phyloP scores from a whole-genome alignment of 1,140 invertebrate species.

The Oncopeltus fasciatus region DNA sequence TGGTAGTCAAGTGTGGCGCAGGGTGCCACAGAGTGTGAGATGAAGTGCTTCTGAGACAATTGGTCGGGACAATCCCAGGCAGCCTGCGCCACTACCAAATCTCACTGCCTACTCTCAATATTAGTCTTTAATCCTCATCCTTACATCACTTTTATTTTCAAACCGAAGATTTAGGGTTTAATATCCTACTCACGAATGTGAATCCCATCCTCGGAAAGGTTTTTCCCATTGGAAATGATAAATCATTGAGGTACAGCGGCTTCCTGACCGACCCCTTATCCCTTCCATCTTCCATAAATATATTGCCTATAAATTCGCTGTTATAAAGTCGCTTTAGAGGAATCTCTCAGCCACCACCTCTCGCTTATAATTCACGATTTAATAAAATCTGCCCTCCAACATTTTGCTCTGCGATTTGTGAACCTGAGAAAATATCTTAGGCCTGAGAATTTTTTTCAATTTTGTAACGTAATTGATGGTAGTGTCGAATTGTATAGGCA shows the following conservation, averaged over 20 bases:
- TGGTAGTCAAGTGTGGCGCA: no score
- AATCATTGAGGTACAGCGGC: background rate
- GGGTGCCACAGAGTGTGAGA: no score
- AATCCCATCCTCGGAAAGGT: background rate
- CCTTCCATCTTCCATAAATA: background rate
- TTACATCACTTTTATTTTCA: slow-evolving; percentile 8
- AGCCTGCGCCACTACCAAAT: background rate
- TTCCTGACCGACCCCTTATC: background rate
- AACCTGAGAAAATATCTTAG: no score
- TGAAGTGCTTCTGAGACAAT: no score
- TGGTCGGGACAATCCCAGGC: no score
- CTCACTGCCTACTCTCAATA: background rate
- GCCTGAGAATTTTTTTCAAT: no score
- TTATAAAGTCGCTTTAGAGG: background rate
- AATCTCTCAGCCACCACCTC: background rate
- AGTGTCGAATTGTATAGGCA: no score
- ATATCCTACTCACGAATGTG: background rate
- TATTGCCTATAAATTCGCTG: background rate
- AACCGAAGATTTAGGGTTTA: slow-evolving; percentile 1
- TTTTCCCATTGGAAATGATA: background rate
- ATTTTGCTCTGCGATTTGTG: no score
- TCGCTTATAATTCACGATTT: no score
- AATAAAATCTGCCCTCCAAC: no score
- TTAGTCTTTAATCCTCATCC: background rate
- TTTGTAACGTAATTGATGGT: no score